phyloP scores from a whole-genome alignment of 2,797 vertebrate genomes.

The Synanceia verrucosa region DNA sequence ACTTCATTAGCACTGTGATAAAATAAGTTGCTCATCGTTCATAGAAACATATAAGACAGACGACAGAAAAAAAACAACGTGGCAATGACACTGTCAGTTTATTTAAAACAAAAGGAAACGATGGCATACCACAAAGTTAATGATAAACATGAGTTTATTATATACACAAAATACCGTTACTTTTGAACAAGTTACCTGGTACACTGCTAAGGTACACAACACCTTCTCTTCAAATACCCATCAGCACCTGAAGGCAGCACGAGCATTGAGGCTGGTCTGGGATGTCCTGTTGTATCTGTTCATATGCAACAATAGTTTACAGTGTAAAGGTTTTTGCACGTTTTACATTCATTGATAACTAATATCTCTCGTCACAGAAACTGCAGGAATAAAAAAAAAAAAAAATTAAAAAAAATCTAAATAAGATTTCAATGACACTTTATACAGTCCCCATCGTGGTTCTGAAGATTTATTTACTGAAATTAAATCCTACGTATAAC shows the following conservation, averaged over 20 bases:
- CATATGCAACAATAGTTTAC: conserved; percentile 13
- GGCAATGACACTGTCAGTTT: neutral
- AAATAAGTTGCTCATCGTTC: neutral
- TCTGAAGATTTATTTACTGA: conserved; percentile 14
- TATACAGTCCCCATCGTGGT: neutral
- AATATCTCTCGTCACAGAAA: neutral
- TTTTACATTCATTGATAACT: conserved; percentile 13
- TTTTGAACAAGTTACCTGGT: neutral
- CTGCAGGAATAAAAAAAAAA: neutral
- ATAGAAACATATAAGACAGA: neutral
- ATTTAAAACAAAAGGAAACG: neutral
- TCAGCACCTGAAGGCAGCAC: conserved; percentile 43
- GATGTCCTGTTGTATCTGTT: neutral
- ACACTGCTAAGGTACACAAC: neutral
- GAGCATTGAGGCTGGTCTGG: conserved; percentile 13
- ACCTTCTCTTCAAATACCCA: neutral
- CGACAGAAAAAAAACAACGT: neutral
- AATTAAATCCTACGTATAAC: neutral
- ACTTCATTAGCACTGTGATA: neutral
- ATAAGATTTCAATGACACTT: neutral
- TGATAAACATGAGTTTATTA: neutral
- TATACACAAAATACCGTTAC: neutral
- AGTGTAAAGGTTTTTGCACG: conserved; percentile 6
- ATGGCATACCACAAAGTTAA: neutral
- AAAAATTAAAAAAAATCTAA: too few species aligned